Percentiles rank a stretch among this genome's conserved stretches.
phyloP scores from a whole-genome alignment of 2,797 vertebrate genomes.

The Vespertilio murinus region DNA sequence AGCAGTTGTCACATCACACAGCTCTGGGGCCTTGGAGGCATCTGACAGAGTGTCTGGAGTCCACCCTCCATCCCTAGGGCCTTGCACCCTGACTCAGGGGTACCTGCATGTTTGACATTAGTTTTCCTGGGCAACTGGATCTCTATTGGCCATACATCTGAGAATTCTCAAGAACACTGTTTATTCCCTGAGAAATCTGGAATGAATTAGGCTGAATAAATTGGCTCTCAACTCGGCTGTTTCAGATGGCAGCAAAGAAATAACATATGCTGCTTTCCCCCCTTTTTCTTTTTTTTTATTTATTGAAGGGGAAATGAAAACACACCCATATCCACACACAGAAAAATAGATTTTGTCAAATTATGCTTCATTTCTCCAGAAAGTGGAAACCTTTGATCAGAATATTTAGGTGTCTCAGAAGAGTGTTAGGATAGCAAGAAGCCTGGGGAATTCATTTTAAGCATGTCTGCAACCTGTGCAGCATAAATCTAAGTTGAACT shows the following conservation, averaged over 20 bases:
- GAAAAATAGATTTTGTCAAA: conserved; percentile 72
- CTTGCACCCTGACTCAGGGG: conserved; percentile 2
- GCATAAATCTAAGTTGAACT: conserved; percentile 53
- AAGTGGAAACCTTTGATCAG: conserved; percentile 70
- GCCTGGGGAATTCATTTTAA: conserved; percentile 33
- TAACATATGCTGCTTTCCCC: conserved; percentile 51
- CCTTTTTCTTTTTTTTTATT: conserved; percentile 30
- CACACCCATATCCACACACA: conserved; percentile 59
- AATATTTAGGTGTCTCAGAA: conserved; percentile 62
- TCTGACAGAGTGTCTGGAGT: not conserved
- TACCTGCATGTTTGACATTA: conserved; percentile 64
- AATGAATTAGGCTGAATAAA: conserved; percentile 76
- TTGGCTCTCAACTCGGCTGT: conserved; percentile 75
- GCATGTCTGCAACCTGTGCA: not conserved
- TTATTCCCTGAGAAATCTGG: conserved; percentile 76
- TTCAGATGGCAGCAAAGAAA: conserved; percentile 77
- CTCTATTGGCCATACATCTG: conserved; percentile 74
- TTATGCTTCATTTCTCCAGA: conserved; percentile 56
- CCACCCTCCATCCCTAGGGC: not conserved
- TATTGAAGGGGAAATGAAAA: conserved; percentile 72
- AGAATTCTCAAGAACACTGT: conserved; percentile 74
- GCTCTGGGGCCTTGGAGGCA: not conserved
- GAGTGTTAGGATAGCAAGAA: conserved; percentile 45
- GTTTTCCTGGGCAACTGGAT: conserved; percentile 61
- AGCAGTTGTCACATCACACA: conserved; percentile 5